Evolutionary conservation across 2,113 vertebrate species (phyloP), one percentile per base, ranked within the genome.

Genomic region (Mionectes macconnelli): DNA sequence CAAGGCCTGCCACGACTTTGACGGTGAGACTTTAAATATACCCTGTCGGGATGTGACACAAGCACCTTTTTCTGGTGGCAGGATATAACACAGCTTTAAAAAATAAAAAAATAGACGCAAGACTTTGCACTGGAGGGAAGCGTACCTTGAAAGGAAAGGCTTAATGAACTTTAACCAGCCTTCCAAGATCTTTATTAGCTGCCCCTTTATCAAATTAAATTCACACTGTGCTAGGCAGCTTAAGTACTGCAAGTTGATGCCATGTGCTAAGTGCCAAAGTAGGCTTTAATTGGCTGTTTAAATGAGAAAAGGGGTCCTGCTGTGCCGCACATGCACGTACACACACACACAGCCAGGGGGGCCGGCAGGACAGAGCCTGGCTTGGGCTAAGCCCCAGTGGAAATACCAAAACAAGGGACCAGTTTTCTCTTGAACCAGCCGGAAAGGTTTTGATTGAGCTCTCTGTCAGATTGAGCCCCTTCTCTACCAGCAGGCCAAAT

Each of bases 201-300:
- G 93, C 94, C 97, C 96, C 96, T 96, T 98, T 97, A 97, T 98
- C 97, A 97, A 98, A 98, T 98, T 98, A 98, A 98, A 97, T 96
- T 95, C 97, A 97, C 97, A 97, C 97, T 97, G 96, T 96, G 96
- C 97, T 96, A 96, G 95, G 95, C 96, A 97, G 95, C 96, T 96
- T 92, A 94, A 97, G 94, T 64, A 92, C 91, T 80, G 84, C 90
- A 80, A 95, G 93, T 93, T 84, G 95, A 96, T 93, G 96, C 94
- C 95, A 67, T 89, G 92, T 89, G 73, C 92, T 98, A 98, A 97
- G 96, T 97, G 95, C 96, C 93, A 77, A 97, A 98, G 93, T 94
- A 92, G 97, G 84, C 81, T 98, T 97, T 98, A 98, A 98, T 97
- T 98, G 96, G 84, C 97, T 98, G 97, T 98, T 98, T 98, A 97